These are phyloP conservation scores for Drosophila ezoana DNA, from an alignment of 2,888 invertebrate genomes.

Conservation along the genomic window DNA sequence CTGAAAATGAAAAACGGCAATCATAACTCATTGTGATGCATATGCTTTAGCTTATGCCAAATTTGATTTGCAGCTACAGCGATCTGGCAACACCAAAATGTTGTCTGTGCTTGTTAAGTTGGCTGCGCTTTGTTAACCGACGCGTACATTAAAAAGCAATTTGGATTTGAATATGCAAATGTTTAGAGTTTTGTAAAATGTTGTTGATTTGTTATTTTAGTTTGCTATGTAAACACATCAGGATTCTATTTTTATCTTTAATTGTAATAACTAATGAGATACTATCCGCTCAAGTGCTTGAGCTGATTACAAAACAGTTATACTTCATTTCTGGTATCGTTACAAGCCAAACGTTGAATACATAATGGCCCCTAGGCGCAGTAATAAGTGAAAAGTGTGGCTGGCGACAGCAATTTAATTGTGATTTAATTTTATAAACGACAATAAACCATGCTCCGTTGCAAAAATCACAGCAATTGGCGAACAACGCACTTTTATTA, in stretches of 20 bases:
- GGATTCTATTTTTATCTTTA: not conserved
- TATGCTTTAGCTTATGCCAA: too few species aligned
- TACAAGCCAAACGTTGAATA: not conserved
- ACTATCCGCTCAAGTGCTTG: not conserved
- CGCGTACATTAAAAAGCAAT: too few species aligned
- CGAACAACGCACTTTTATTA: conserved; percentile 32
- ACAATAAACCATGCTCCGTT: conserved; percentile 24
- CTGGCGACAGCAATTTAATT: conserved; percentile 29
- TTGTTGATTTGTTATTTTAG: not conserved
- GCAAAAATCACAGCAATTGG: conserved; percentile 42
- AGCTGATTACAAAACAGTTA: not conserved
- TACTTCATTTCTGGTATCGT: not conserved
- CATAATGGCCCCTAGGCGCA: not conserved
- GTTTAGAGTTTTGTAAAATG: not conserved
- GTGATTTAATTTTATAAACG: conserved; percentile 30
- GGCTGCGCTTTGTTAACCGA: not conserved
- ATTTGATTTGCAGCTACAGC: not conserved
- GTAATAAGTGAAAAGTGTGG: conserved; percentile 16
- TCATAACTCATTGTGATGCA: too few species aligned
- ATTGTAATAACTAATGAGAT: not conserved
- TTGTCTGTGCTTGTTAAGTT: not conserved
- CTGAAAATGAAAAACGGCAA: conserved; percentile 39
- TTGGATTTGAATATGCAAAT: not conserved
- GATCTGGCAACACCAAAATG: not conserved
- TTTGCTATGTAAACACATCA: not conserved